phyloP scores from a whole-genome alignment of 2,113 vertebrate genomes.

The Loxodonta africana region DNA sequence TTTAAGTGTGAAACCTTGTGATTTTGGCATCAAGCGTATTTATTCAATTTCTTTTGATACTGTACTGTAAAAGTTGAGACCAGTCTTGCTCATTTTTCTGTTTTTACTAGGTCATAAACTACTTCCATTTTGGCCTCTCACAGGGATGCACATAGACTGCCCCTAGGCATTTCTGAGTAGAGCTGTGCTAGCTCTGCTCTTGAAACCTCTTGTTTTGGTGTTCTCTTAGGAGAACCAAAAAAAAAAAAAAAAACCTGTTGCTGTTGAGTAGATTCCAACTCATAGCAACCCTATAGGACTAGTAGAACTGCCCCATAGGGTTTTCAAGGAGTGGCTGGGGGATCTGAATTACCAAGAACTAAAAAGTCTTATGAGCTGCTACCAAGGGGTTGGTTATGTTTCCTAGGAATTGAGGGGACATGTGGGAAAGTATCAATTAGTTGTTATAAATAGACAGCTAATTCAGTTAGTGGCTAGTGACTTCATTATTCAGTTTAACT shows the following conservation, averaged over 20 bases:
- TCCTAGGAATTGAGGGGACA: background rate
- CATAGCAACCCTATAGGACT: too few species aligned
- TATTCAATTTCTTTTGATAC: slow-evolving; percentile 72
- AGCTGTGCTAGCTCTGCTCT: background rate
- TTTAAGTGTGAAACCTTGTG: slow-evolving; percentile 55
- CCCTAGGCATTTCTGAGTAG: background rate
- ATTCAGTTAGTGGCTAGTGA: background rate
- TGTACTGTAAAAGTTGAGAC: slow-evolving; percentile 53
- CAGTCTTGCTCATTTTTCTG: slow-evolving; percentile 53
- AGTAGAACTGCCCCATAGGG: too few species aligned
- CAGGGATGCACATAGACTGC: background rate
- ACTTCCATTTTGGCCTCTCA: background rate
- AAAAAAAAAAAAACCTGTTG: too few species aligned
- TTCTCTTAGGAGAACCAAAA: background rate
- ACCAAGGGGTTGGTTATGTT: background rate
- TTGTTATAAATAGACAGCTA: background rate
- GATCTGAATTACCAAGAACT: background rate
- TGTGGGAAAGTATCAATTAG: too few species aligned
- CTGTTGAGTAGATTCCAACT: too few species aligned
- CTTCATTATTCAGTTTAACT: background rate
- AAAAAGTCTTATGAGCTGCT: background rate
- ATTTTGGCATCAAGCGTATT: slow-evolving; percentile 67
- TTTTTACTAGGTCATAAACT: slow-evolving; percentile 58
- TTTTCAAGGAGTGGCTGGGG: too few species aligned
- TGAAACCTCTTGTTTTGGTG: background rate